Percentiles rank a stretch among this genome's conserved stretches.
These are phyloP conservation scores for Prunella himalayana DNA, from an alignment of 2,113 vertebrate species.

Conservation along the genomic window DNA sequence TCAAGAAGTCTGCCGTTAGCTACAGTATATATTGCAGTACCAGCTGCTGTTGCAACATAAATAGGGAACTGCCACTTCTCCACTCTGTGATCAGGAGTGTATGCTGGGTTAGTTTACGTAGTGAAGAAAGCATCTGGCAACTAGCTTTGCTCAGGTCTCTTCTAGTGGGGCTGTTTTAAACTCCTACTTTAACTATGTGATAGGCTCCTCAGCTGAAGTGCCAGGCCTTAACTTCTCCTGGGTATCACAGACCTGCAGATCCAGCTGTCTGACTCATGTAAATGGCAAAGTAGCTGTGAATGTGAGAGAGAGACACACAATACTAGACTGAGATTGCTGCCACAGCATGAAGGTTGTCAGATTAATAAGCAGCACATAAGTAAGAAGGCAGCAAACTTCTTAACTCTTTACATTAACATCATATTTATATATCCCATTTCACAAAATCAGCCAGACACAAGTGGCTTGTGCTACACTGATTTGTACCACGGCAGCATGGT, in stretches of 20 bases:
- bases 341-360: background rate
- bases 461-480: background rate
- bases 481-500: background rate
- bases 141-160: background rate
- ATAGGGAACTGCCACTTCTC: background rate
- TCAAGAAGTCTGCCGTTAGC: slow-evolving; percentile 13
- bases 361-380: background rate
- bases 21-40: background rate
- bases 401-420: background rate
- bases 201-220: background rate
- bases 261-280: background rate
- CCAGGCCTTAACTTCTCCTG: background rate
- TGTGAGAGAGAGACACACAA: background rate
- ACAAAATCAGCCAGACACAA: background rate
- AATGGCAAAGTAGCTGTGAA: background rate
- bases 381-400: background rate
- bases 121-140: background rate
- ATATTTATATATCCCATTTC: background rate
- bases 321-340: background rate
- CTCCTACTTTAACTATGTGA: background rate
- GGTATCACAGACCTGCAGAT: background rate
- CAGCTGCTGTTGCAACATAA: background rate
- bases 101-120: background rate
- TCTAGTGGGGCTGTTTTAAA: background rate
- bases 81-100: background rate